A percentile compares a stretch with the other conserved stretches of the same genome.
Conservation (phyloP, 2,888 invertebrate species). For the Anaspis maculata region DNA sequence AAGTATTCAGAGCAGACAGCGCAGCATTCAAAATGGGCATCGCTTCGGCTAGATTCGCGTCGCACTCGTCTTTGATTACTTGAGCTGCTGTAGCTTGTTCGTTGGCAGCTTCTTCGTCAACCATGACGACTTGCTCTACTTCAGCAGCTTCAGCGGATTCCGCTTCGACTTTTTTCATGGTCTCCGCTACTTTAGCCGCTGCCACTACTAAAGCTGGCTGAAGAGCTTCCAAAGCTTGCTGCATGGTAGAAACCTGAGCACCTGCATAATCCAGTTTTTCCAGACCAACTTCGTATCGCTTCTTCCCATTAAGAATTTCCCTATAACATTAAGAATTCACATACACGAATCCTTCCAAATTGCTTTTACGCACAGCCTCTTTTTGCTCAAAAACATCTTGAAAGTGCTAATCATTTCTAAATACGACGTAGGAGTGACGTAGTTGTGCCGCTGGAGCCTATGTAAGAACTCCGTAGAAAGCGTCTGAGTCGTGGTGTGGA, state of each 20-base stretch:
- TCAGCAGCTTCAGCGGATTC: slow-evolving; percentile 82
- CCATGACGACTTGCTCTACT: slow-evolving; percentile 70
- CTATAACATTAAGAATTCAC: slow-evolving; percentile 37
- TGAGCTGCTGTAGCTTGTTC: slow-evolving; percentile 70
- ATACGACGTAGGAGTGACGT: slow-evolving; percentile 91
- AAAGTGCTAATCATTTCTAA: slow-evolving; percentile 87
- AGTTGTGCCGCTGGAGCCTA: slow-evolving; percentile 68
- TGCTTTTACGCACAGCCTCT: slow-evolving; percentile 60
- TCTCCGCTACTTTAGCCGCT: slow-evolving; percentile 79
- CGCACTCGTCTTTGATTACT: slow-evolving; percentile 88
- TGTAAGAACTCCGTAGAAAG: slow-evolving; percentile 57
- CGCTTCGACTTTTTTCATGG: slow-evolving; percentile 77
- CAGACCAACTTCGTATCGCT: slow-evolving; percentile 54
- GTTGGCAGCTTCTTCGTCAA: slow-evolving; percentile 71
- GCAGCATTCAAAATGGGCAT: slow-evolving; percentile 86
- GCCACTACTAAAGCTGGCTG: slow-evolving; percentile 83
- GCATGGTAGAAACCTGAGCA: slow-evolving; percentile 72
- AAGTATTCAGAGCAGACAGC: slow-evolving; percentile 76
- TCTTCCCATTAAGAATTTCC: slow-evolving; percentile 45
- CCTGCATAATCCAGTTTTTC: slow-evolving; percentile 79
- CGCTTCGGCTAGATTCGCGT: slow-evolving; percentile 83
- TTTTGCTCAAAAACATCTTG: slow-evolving; percentile 65
- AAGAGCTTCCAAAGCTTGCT: slow-evolving; percentile 70
- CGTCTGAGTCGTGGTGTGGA: slow-evolving; percentile 75
- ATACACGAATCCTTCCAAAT: background rate